A percentile compares a stretch with the other conserved stretches of the same genome.
These are phyloP conservation scores for Luperina nickerlii DNA, from an alignment of 2,888 invertebrate species.

Conservation along the genomic window DNA sequence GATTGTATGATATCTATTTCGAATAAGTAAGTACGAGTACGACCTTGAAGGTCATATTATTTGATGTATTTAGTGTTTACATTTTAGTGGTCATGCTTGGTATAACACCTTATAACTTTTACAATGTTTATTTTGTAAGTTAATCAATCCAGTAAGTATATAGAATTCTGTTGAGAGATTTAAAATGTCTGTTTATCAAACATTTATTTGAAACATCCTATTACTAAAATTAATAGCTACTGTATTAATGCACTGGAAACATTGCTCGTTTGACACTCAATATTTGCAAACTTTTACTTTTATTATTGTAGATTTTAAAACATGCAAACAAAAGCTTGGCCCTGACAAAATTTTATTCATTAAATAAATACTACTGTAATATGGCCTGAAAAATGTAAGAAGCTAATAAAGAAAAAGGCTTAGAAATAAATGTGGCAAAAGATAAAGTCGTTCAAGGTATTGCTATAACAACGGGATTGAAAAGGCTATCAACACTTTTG, in stretches of 20 bases:
- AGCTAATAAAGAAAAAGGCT: background rate
- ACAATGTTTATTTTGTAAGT: conserved; percentile 7
- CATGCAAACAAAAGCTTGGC: conserved; percentile 2
- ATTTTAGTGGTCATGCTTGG: conserved; percentile 13
- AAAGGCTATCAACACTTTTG: background rate
- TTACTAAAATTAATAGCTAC: background rate
- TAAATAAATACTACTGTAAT: background rate
- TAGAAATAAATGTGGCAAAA: background rate
- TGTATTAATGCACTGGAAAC: background rate
- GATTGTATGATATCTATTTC: conserved; percentile 40
- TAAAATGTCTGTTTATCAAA: background rate
- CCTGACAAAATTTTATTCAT: background rate
- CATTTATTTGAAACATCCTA: conserved; percentile 4
- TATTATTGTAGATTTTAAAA: conserved; percentile 20
- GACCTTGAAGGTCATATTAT: conserved; percentile 54
- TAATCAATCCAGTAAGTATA: background rate
- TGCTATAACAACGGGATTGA: background rate
- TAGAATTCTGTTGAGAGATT: conserved; percentile 16
- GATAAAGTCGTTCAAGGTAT: background rate
- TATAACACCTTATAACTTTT: background rate
- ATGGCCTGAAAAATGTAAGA: background rate
- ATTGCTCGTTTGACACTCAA: background rate
- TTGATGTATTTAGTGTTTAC: conserved; percentile 25
- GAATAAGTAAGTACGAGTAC: conserved; percentile 58
- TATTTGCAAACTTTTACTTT: background rate